Evolutionary conservation across 2,888 invertebrate genomes (phyloP).

Genomic region (Eupithecia subfuscata): DNA sequence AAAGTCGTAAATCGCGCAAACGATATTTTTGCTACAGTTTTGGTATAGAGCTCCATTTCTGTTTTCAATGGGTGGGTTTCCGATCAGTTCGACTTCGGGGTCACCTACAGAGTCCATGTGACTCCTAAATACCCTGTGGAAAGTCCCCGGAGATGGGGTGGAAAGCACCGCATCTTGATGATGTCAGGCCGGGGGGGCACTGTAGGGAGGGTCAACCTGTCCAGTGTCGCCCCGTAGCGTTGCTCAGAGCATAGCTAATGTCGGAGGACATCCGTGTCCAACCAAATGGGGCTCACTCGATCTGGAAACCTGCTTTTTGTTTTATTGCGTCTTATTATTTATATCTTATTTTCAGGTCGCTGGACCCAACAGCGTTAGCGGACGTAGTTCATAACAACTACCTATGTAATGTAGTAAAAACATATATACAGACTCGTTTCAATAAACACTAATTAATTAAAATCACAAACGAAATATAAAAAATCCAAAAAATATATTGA

Average conservation of each 20-base stretch:
- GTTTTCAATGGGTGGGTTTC: constrained; percentile 58
- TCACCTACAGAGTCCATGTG: constrained; percentile 71
- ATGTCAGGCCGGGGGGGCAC: constrained; percentile 63
- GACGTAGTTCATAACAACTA: no score
- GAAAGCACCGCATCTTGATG: constrained; percentile 76
- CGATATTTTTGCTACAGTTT: constrained; percentile 48
- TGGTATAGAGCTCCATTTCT: not conserved
- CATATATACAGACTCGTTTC: not conserved
- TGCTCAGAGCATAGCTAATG: constrained; percentile 83
- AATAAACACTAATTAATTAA: not conserved
- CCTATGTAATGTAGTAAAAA: no score
- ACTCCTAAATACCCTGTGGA: constrained; percentile 78
- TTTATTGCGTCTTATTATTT: not conserved
- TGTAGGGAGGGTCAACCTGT: constrained; percentile 73
- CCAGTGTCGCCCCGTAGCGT: constrained; percentile 64
- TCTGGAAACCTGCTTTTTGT: constrained; percentile 59
- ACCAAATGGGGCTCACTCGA: constrained; percentile 84
- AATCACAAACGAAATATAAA: not conserved
- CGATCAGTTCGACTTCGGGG: constrained; percentile 79
- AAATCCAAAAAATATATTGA: not conserved
- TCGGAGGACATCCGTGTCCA: constrained; percentile 61
- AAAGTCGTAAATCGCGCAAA: constrained; percentile 60
- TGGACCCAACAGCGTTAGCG: not conserved
- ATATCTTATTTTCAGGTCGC: not conserved
- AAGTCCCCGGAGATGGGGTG: constrained; percentile 83